Evolutionary conservation across 2,888 invertebrate species (phyloP).

Genomic region (Papilio elwesi): DNA sequence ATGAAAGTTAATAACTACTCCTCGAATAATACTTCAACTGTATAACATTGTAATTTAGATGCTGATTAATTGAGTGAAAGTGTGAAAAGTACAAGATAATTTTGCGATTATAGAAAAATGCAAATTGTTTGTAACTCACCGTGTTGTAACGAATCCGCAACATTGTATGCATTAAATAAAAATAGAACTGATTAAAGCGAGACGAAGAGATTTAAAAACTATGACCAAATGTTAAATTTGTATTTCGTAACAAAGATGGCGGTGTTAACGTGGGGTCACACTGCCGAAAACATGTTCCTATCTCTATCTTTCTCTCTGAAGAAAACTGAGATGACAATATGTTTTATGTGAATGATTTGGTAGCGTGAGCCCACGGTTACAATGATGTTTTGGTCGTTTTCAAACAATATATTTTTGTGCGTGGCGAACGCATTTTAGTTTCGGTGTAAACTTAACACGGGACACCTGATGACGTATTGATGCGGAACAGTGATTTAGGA

Average conservation of each 20-base stretch:
- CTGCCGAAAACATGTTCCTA: too few species aligned
- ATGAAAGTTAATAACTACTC: slow-evolving; percentile 68
- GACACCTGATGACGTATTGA: slow-evolving; percentile 37
- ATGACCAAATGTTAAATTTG: slow-evolving; percentile 53
- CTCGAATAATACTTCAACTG: slow-evolving; percentile 49
- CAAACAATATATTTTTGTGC: slow-evolving; percentile 56
- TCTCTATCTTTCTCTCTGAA: too few species aligned
- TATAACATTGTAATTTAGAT: slow-evolving; percentile 48
- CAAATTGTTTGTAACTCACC: slow-evolving; percentile 61
- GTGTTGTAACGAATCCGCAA: slow-evolving; percentile 58
- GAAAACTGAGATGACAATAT: too few species aligned
- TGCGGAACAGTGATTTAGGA: slow-evolving; percentile 7
- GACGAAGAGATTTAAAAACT: slow-evolving; percentile 50
- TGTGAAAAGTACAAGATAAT: slow-evolving; percentile 43
- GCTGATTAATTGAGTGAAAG: slow-evolving; percentile 56
- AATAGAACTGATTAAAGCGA: slow-evolving; percentile 60
- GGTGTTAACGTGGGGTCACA: slow-evolving; percentile 36
- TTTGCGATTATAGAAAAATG: slow-evolving; percentile 29
- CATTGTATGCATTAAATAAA: slow-evolving; percentile 64
- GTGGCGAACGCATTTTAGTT: slow-evolving; percentile 47
- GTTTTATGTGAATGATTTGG: too few species aligned
- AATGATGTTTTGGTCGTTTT: slow-evolving; percentile 57
- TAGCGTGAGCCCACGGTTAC: slow-evolving; percentile 43
- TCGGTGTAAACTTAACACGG: slow-evolving; percentile 66
- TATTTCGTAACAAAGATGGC: slow-evolving; percentile 59